phyloP scores from a whole-genome alignment of 2,113 vertebrate genomes.

The Loxodonta africana region DNA sequence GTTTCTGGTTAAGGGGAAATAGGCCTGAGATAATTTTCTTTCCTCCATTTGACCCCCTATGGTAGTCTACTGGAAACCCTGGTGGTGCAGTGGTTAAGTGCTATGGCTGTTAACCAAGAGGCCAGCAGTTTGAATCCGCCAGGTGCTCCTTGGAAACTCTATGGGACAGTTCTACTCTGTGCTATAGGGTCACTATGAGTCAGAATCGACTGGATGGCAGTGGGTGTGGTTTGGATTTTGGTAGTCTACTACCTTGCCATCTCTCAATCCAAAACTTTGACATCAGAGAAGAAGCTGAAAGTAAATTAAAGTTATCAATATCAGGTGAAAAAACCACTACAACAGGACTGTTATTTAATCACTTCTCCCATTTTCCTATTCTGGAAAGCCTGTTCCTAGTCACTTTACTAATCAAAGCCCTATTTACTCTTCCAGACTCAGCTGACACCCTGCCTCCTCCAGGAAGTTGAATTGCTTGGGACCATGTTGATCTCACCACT shows the following conservation, averaged over 20 bases:
- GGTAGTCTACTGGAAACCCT: not conserved
- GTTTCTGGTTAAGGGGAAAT: not conserved
- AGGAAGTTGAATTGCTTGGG: not conserved
- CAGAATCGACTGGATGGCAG: no score
- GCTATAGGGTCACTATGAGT: no score
- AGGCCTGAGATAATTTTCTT: not conserved
- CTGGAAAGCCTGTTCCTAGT: not conserved
- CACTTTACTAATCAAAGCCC: not conserved
- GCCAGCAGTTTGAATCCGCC: no score
- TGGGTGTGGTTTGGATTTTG: no score
- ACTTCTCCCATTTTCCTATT: not conserved
- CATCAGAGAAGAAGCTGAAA: not conserved
- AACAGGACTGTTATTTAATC: not conserved
- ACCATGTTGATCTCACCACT: not conserved
- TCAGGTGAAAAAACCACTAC: not conserved
- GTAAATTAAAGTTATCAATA: not conserved
- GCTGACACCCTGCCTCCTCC: not conserved
- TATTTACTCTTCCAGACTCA: not conserved
- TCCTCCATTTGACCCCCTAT: not conserved
- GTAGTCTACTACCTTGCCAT: not conserved
- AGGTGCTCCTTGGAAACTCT: no score
- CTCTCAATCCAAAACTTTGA: not conserved
- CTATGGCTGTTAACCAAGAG: no score
- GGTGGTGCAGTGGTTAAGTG: not conserved
- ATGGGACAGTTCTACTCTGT: no score